Conservation (phyloP, 2,888 invertebrate genomes). For the Trissolcus japonicus region DNA sequence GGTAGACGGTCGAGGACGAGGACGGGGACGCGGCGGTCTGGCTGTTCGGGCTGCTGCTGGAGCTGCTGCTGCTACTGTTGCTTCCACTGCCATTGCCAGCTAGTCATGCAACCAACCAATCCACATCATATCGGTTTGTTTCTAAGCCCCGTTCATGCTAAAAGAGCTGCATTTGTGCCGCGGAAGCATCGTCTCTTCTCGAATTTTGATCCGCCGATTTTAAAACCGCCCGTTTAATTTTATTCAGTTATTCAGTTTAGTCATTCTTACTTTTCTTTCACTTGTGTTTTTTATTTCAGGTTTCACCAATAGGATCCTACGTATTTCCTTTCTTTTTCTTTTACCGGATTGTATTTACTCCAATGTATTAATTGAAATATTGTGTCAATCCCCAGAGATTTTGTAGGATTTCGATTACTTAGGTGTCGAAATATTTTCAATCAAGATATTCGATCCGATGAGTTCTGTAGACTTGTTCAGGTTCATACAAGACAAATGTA, state of each 20-base stretch:
- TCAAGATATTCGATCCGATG: no score
- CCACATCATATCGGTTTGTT: slow-evolving; percentile 66
- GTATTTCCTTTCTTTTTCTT: no score
- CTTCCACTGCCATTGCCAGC: slow-evolving; percentile 68
- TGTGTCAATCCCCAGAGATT: no score
- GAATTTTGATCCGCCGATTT: not conserved
- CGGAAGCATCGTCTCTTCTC: slow-evolving; percentile 23
- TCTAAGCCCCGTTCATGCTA: slow-evolving; percentile 62
- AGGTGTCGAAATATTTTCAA: no score
- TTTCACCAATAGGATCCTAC: no score
- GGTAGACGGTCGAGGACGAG: slow-evolving; percentile 62
- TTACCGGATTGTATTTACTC: no score
- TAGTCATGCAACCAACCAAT: slow-evolving; percentile 75
- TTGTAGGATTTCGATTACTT: no score
- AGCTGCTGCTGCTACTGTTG: slow-evolving; percentile 68
- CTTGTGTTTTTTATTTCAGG: not conserved
- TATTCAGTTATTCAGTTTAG: not conserved
- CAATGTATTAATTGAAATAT: no score
- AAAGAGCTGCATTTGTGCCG: slow-evolving; percentile 48
- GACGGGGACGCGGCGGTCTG: slow-evolving; percentile 69
- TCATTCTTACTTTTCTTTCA: not conserved
- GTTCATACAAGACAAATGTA: no score
- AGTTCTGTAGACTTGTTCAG: no score
- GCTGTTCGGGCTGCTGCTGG: slow-evolving; percentile 74
- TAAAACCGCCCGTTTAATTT: not conserved